phyloP scores from a whole-genome alignment of 2,113 vertebrate genomes.

The Hippoglossus stenolepis region DNA sequence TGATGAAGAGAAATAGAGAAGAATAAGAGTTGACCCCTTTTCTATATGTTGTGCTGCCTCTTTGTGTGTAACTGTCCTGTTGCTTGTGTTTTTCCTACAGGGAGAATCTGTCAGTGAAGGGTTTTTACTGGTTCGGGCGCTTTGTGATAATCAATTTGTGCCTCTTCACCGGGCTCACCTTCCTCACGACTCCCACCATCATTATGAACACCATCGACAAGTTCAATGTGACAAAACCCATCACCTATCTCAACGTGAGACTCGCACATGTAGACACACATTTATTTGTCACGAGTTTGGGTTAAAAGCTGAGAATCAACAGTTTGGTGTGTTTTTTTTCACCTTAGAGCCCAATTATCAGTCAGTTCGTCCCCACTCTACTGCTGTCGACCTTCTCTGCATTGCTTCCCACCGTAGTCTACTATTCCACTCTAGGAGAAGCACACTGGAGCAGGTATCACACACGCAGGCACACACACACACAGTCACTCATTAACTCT shows the following conservation, averaged over 20 bases:
- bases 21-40: not conserved
- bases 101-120: conserved; percentile 90
- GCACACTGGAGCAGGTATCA: conserved; percentile 94
- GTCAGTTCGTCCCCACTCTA: conserved; percentile 96
- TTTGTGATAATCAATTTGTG: conserved; percentile 86
- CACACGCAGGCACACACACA: conserved; percentile 16
- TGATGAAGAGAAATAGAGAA: not conserved
- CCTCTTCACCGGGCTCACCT: conserved; percentile 91
- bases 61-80: conserved; percentile 7
- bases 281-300: not conserved
- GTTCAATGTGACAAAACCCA: conserved; percentile 95
- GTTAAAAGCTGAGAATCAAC: not conserved
- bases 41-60: not conserved
- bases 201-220: conserved; percentile 94
- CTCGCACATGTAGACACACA: not conserved
- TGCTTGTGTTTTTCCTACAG: conserved; percentile 61
- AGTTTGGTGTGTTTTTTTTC: conserved; percentile 4
- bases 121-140: conserved; percentile 90
- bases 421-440: conserved; percentile 94
- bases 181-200: conserved; percentile 96
- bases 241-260: conserved; percentile 92
- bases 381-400: conserved; percentile 95
- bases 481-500: not conserved
- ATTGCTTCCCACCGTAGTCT: conserved; percentile 91
- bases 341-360: conserved; percentile 89